phyloP scores from a whole-genome alignment of 1,140 invertebrate genomes.

The Theocolax elegans region DNA sequence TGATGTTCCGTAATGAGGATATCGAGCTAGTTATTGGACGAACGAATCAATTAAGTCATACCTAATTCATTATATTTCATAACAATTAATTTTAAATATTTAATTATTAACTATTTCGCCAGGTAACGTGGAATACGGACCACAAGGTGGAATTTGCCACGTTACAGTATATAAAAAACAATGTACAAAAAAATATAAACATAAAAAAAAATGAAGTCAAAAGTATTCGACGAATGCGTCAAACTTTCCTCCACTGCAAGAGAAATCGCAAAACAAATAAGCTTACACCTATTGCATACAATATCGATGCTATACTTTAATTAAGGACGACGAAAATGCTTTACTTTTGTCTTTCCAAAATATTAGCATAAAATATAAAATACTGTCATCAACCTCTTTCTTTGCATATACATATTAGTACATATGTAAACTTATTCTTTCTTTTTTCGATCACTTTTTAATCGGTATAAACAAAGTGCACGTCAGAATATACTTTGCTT shows the following conservation, averaged over 20 bases:
- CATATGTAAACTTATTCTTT: constrained; percentile 30
- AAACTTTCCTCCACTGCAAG: too few relatives aligned
- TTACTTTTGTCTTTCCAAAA: constrained; percentile 32
- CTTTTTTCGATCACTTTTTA: constrained; percentile 41
- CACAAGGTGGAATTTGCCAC: too few relatives aligned
- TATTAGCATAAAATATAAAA: constrained; percentile 56
- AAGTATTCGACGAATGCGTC: constrained; percentile 16
- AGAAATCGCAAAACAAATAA: constrained; percentile 17
- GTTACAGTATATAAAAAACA: too few relatives aligned
- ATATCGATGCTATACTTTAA: constrained; percentile 20
- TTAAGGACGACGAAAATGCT: constrained; percentile 31
- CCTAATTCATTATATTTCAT: too few relatives aligned
- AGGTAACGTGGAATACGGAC: too few relatives aligned
- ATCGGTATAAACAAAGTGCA: constrained; percentile 37
- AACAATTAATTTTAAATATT: too few relatives aligned
- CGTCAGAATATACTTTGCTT: constrained; percentile 28
- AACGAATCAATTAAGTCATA: too few relatives aligned
- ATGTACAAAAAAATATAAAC: constrained; percentile 49
- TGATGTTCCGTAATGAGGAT: too few relatives aligned
- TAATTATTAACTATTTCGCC: too few relatives aligned
- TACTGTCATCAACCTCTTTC: constrained; percentile 51
- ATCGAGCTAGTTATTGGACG: too few relatives aligned
- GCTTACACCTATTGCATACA: constrained; percentile 25
- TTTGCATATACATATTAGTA: constrained; percentile 23
- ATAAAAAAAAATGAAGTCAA: constrained; percentile 37